These are phyloP conservation scores for Xyrauchen texanus DNA, from an alignment of 2,113 vertebrate genomes.

Conservation along the genomic window DNA sequence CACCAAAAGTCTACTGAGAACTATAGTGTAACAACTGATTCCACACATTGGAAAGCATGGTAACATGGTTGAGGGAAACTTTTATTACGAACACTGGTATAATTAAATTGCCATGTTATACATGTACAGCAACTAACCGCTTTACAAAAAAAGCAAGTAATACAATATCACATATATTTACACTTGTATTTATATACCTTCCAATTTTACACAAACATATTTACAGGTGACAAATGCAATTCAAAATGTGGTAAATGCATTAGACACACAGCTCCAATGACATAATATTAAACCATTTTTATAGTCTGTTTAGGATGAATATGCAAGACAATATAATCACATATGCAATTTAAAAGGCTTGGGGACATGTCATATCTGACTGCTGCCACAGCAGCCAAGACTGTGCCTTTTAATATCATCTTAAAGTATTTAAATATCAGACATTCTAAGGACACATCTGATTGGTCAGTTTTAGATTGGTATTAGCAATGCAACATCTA, in stretches of 20 bases:
- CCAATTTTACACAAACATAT: constrained; percentile 99
- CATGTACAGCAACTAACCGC: constrained; percentile 99
- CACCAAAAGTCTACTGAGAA: no score
- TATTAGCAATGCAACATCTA: constrained; percentile 17
- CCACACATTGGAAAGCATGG: constrained; percentile 62
- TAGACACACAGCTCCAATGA: constrained; percentile 72
- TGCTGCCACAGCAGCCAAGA: background rate
- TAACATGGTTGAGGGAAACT: constrained; percentile 80
- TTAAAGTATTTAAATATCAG: constrained; percentile 34
- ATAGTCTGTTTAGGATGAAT: constrained; percentile 61
- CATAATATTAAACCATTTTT: no score
- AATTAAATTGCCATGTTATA: constrained; percentile 95
- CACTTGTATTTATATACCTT: constrained; percentile 99
- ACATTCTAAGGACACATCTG: constrained; percentile 24
- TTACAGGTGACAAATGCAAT: constrained; percentile 88
- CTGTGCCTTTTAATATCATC: constrained; percentile 28
- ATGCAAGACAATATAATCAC: constrained; percentile 57
- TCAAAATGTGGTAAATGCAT: constrained; percentile 83
- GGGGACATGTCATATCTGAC: constrained; percentile 21
- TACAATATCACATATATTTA: constrained; percentile 99
- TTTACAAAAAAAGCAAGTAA: constrained; percentile 99
- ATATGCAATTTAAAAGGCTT: constrained; percentile 28
- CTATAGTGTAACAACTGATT: no score
- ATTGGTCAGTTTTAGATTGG: constrained; percentile 26
- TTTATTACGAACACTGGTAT: constrained; percentile 97